phyloP scores from a whole-genome alignment of 2,113 vertebrate species.

The Elachura formosa region DNA sequence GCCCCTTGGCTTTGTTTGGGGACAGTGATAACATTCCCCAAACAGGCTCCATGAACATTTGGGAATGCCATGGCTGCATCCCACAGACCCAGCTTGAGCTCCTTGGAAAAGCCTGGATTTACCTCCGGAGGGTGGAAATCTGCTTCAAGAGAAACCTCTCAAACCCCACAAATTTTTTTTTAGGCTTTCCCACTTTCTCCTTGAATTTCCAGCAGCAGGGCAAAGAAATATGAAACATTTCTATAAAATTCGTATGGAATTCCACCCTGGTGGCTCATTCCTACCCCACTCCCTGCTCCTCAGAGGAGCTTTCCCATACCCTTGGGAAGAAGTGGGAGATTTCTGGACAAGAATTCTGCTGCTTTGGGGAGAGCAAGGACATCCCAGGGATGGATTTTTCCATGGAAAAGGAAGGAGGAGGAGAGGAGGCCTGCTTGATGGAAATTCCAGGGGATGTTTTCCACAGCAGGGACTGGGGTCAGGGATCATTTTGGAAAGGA shows the following conservation, averaged over 20 bases:
- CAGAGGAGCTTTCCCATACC: rapidly evolving
- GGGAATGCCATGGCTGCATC: background rate
- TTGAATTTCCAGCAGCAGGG: background rate
- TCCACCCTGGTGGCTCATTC: rapidly evolving
- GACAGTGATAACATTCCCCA: background rate
- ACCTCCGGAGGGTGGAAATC: background rate
- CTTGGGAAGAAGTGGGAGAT: rapidly evolving
- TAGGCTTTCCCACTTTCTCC: background rate
- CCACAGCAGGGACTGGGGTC: rapidly evolving
- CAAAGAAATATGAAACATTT: rapidly evolving
- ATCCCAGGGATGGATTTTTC: background rate
- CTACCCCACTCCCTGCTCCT: background rate
- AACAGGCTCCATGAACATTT: background rate
- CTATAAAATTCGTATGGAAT: background rate
- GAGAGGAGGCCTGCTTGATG: background rate
- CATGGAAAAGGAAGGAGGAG: background rate
- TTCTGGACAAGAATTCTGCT: rapidly evolving
- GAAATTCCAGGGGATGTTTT: background rate
- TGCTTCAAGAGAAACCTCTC: background rate
- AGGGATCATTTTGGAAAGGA: background rate
- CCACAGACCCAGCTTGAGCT: background rate
- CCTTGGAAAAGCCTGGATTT: background rate
- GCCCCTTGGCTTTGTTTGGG: background rate
- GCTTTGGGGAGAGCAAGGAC: background rate
- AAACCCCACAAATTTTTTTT: background rate